phyloP scores from a whole-genome alignment of 2,113 vertebrate species.

The Meles meles region DNA sequence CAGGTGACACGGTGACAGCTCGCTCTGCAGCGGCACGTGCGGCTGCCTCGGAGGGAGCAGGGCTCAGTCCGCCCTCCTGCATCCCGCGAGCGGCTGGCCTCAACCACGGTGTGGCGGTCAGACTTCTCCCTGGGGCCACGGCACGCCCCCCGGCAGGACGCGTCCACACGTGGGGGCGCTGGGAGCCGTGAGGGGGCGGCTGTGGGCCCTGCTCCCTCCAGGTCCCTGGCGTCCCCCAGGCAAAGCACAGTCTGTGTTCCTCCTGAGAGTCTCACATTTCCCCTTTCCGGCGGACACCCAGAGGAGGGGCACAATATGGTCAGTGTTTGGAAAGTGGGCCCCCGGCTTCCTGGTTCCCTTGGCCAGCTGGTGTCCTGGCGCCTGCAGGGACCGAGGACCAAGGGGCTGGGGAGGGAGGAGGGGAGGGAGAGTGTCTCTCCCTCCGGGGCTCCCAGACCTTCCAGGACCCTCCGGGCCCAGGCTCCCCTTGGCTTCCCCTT shows the following conservation, averaged over 20 bases:
- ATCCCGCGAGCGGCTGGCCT: background rate
- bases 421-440: background rate
- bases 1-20: accelerated
- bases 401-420: background rate
- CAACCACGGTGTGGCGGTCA: background rate
- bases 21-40: accelerated
- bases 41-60: background rate
- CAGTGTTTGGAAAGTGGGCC: background rate
- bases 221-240: background rate
- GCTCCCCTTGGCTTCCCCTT: background rate
- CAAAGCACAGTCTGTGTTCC: background rate
- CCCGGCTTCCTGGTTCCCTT: background rate
- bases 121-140: background rate
- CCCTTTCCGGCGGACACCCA: background rate
- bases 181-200: background rate
- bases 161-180: accelerated
- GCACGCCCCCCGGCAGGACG: too few species aligned
- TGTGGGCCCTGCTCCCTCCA: too few species aligned
- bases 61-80: accelerated
- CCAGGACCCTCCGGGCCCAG: background rate
- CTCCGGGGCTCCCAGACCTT: background rate
- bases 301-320: background rate
- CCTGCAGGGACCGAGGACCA: background rate
- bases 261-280: background rate
- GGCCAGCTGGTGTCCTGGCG: background rate